Evolutionary conservation across 1,140 invertebrate genomes (phyloP).

Genomic region (Drosophila jambulina): DNA sequence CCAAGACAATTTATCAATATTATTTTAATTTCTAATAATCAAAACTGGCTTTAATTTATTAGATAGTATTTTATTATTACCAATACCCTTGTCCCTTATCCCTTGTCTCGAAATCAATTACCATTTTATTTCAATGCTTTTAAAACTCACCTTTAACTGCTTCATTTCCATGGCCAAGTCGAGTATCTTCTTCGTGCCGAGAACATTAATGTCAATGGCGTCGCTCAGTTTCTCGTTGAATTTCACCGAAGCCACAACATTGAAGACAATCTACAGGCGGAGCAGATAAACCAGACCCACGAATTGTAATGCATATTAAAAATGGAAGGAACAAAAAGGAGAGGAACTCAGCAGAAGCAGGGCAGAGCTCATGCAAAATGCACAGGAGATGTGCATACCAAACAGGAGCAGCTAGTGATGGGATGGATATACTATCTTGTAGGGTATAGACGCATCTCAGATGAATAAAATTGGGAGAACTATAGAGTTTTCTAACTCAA

Average conservation of each 20-base stretch:
- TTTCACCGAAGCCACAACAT: constrained; percentile 94
- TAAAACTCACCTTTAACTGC: constrained; percentile 87
- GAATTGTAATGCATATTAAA: constrained; percentile 75
- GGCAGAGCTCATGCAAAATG: constrained; percentile 65
- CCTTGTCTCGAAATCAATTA: neutral
- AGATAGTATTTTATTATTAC: neutral
- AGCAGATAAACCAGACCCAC: constrained; percentile 34
- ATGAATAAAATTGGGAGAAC: neutral
- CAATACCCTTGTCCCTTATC: no score
- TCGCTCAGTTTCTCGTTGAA: constrained; percentile 92
- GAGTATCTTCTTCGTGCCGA: constrained; percentile 87
- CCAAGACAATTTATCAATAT: no score
- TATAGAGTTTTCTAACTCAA: neutral
- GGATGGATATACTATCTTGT: neutral
- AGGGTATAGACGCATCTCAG: neutral
- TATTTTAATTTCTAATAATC: no score
- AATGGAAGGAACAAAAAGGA: constrained; percentile 45
- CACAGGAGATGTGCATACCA: constrained; percentile 71
- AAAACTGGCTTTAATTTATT: no score
- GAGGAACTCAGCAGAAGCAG: constrained; percentile 4
- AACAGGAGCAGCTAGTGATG: constrained; percentile 41
- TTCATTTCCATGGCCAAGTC: constrained; percentile 88
- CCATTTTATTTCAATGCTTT: neutral
- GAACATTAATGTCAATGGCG: constrained; percentile 88
- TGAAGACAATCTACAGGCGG: constrained; percentile 91